A percentile compares a stretch with the other conserved stretches of the same genome.
Evolutionary conservation across 2,113 vertebrate genomes (phyloP).

Genomic region (Narcine bancroftii): DNA sequence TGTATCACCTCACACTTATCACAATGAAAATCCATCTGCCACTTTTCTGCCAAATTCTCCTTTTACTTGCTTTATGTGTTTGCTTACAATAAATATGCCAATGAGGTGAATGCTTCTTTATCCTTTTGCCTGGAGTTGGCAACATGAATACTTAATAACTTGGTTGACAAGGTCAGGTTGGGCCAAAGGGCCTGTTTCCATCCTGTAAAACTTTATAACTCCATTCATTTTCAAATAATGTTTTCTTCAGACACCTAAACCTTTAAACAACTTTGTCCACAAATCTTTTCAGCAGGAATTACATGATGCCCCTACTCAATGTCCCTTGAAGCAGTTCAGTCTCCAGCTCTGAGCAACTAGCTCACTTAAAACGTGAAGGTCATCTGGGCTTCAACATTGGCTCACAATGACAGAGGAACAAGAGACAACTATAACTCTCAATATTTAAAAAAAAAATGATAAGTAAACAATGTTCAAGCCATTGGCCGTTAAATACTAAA

Average conservation of each 20-base stretch:
- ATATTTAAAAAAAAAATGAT: neutral
- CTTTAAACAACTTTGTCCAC: neutral
- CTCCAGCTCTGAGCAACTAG: neutral
- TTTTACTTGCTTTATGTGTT: too few relatives aligned
- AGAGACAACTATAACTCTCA: neutral
- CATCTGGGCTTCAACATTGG: neutral
- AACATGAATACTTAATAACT: neutral
- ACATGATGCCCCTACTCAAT: neutral
- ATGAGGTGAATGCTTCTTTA: too few relatives aligned
- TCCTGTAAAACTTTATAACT: too few relatives aligned
- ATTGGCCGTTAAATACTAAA: neutral
- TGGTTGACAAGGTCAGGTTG: too few relatives aligned
- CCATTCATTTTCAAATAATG: neutral
- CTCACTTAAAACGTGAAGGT: neutral
- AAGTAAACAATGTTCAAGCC: neutral
- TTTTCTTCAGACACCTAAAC: neutral
- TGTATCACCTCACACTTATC: too few relatives aligned
- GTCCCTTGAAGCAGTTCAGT: neutral
- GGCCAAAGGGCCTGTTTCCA: too few relatives aligned
- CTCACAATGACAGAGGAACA: neutral
- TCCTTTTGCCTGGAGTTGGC: neutral
- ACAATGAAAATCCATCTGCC: too few relatives aligned
- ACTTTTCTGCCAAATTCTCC: too few relatives aligned
- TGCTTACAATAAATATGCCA: too few relatives aligned
- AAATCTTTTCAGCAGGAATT: neutral